Percentiles rank a stretch among this genome's conserved stretches.
These are phyloP conservation scores for Chymomyza amoena DNA, from an alignment of 2,888 invertebrate species.

Conservation along the genomic window DNA sequence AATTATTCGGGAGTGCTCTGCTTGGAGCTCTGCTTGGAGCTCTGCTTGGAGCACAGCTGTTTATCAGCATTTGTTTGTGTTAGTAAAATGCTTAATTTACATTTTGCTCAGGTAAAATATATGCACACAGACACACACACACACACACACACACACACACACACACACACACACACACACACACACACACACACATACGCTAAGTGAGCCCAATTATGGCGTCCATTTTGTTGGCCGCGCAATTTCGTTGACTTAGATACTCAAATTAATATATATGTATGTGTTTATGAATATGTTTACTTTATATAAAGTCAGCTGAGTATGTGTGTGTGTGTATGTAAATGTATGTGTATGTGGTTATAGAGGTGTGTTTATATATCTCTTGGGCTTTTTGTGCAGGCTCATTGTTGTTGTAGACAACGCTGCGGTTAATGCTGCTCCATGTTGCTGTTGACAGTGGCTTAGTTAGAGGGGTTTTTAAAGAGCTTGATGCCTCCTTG, in stretches of 20 bases:
- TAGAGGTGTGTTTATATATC: slow-evolving; percentile 21
- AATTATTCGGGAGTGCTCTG: neutral
- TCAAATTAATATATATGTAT: slow-evolving; percentile 39
- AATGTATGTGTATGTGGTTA: slow-evolving; percentile 14
- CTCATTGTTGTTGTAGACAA: slow-evolving; percentile 39
- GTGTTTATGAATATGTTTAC: neutral
- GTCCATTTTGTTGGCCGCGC: slow-evolving; percentile 4
- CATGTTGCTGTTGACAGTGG: slow-evolving; percentile 10
- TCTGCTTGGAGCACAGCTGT: slow-evolving; percentile 6
- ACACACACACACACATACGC: too few species aligned
- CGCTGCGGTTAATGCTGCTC: slow-evolving; percentile 26
- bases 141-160: too few species aligned
- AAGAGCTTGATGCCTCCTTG: too few species aligned
- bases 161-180: too few species aligned
- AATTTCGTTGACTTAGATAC: slow-evolving; percentile 39
- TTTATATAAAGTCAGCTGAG: neutral
- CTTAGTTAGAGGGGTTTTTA: too few species aligned
- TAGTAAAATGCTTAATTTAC: slow-evolving; percentile 10
- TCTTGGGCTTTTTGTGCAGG: slow-evolving; percentile 17
- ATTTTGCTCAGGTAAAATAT: neutral
- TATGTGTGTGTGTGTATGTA: slow-evolving; percentile 5
- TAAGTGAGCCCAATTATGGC: slow-evolving; percentile 29
- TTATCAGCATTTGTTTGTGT: slow-evolving; percentile 10
- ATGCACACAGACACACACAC: neutral
- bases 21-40: too few species aligned